phyloP scores from a whole-genome alignment of 53 echinoderm and acorn worm species.

The Echinometra lucunter region DNA sequence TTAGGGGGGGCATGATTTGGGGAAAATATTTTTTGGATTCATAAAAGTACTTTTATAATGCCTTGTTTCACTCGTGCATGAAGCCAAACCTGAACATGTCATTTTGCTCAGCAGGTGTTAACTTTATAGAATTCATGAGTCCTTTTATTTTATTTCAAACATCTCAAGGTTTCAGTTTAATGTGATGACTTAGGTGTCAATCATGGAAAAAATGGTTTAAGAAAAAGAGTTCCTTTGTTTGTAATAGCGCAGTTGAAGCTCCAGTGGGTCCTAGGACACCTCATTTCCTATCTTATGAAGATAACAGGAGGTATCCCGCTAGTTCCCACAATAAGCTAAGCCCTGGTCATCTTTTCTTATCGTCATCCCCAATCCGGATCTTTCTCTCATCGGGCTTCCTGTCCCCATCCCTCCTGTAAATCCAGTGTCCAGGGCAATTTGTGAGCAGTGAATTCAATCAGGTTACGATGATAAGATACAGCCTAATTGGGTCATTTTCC shows the following conservation, averaged over 20 bases:
- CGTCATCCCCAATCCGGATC: not conserved
- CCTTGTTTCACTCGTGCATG: not conserved
- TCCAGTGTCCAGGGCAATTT: slow-evolving; percentile 15
- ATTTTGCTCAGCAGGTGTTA: not conserved
- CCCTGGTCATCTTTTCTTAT: slow-evolving; percentile 39
- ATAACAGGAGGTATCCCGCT: slow-evolving; percentile 45
- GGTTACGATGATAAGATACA: slow-evolving; percentile 24
- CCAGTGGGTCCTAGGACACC: not conserved
- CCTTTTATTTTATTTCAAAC: not conserved
- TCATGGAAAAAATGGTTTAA: not conserved
- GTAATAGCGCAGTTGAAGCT: not conserved
- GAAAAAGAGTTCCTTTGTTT: not conserved
- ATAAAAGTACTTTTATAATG: not conserved
- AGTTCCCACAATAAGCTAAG: slow-evolving; percentile 19
- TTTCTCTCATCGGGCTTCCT: slow-evolving; percentile 52
- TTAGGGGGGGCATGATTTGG: not conserved
- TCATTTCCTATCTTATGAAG: slow-evolving; percentile 25
- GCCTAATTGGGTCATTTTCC: slow-evolving; percentile 63
- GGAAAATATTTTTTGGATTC: not conserved
- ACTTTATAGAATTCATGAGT: not conserved
- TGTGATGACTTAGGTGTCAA: not conserved
- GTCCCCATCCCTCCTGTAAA: not conserved
- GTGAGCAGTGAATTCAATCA: slow-evolving; percentile 27
- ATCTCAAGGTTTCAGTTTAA: not conserved
- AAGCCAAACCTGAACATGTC: not conserved